Evolutionary conservation across 2,113 vertebrate species (phyloP).

Genomic region (Erythrolamprus reginae): DNA sequence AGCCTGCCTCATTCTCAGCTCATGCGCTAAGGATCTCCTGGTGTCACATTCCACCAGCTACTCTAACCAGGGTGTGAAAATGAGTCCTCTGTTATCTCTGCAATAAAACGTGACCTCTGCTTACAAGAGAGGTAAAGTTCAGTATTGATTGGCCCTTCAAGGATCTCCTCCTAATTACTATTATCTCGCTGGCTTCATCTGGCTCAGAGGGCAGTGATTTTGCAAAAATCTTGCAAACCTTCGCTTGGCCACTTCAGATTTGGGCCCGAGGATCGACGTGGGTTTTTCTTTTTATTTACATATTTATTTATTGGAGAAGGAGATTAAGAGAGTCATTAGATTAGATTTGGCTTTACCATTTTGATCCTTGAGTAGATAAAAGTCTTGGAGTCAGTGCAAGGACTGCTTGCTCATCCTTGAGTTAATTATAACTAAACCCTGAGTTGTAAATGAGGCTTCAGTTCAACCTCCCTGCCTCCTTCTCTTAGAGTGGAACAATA

Average conservation of each 20-base stretch:
- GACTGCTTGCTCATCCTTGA: background rate
- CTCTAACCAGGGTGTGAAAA: accelerated
- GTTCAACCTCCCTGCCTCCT: background rate
- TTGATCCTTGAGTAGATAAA: background rate
- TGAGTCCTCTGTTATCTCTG: background rate
- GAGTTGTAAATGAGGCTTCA: background rate
- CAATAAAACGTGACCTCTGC: conserved; percentile 42
- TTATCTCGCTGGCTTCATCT: conserved; percentile 50
- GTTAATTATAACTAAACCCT: background rate
- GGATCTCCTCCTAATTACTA: conserved; percentile 51
- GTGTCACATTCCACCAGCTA: background rate
- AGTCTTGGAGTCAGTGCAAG: background rate
- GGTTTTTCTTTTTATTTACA: background rate
- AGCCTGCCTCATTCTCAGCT: background rate
- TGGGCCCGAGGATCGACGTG: conserved; percentile 46
- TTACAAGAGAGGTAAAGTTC: conserved; percentile 52
- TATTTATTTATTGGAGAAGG: background rate
- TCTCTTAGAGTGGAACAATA: background rate
- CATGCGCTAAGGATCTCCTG: background rate
- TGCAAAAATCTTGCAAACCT: conserved; percentile 44
- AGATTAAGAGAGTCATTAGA: conserved; percentile 6
- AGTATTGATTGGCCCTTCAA: conserved; percentile 16
- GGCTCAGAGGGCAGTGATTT: conserved; percentile 50
- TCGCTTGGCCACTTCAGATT: conserved; percentile 38
- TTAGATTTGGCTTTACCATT: conserved; percentile 1